These are phyloP conservation scores for Coryphaenoides rupestris DNA, from an alignment of 2,113 vertebrate genomes.

Conservation along the genomic window DNA sequence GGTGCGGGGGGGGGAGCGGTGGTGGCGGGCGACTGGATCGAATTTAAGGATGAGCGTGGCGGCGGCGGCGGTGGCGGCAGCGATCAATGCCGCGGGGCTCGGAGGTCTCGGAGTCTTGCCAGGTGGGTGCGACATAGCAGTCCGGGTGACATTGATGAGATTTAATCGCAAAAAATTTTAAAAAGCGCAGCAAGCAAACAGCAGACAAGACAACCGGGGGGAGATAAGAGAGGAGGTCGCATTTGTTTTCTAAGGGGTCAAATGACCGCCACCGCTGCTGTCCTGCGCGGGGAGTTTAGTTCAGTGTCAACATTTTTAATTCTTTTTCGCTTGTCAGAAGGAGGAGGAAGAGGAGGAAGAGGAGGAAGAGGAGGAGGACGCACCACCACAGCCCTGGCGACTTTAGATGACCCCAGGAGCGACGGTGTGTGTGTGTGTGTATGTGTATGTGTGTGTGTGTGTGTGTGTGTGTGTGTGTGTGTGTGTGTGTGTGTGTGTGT, in stretches of 20 bases:
- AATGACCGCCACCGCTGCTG: not conserved
- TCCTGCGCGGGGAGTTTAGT: not conserved
- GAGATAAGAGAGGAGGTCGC: not conserved
- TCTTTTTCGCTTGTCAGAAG: constrained; percentile 8
- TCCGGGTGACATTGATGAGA: constrained; percentile 26
- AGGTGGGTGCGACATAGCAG: no score
- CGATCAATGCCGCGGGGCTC: constrained; percentile 30
- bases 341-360: no score
- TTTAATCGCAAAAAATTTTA: not conserved
- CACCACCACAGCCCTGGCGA: constrained; percentile 14
- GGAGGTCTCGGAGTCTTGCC: constrained; percentile 11
- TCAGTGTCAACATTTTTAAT: not conserved
- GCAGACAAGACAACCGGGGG: constrained; percentile 1
- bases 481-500: no score
- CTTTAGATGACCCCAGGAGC: constrained; percentile 27
- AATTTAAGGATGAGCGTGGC: no score
- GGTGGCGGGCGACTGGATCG: no score
- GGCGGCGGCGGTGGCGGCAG: no score
- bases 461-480: no score
- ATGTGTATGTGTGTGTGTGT: no score
- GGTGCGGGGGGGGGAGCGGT: no score
- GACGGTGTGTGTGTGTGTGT: constrained; percentile 27
- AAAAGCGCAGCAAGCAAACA: constrained; percentile 1
- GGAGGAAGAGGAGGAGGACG: no score
- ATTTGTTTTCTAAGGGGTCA: constrained; percentile 12